Percentiles rank a stretch among this genome's conserved stretches.
Evolutionary conservation across 2,113 vertebrate genomes (phyloP).

Genomic region (Laterallus jamaicensis): DNA sequence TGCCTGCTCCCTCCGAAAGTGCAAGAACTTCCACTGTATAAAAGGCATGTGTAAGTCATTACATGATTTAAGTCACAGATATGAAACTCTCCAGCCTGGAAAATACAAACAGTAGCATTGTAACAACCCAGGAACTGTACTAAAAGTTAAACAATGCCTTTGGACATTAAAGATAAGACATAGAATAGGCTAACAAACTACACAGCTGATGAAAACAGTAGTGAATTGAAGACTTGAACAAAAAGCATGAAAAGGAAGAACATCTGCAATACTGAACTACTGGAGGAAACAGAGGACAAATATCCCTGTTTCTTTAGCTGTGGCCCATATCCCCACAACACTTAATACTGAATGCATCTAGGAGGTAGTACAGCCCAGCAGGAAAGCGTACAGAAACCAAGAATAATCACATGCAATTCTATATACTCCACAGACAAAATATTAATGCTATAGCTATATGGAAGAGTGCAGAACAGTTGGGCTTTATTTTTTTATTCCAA

Average conservation of each 20-base stretch:
- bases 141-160: slow-evolving; percentile 61
- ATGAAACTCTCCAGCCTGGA: background rate
- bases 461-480: background rate
- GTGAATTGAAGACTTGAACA: slow-evolving; percentile 52
- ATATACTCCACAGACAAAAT: background rate
- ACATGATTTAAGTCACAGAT: slow-evolving; percentile 36
- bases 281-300: slow-evolving; percentile 46
- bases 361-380: background rate
- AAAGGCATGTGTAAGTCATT: slow-evolving; percentile 48
- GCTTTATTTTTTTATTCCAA: accelerated
- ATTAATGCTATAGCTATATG: background rate
- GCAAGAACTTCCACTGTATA: slow-evolving; percentile 16
- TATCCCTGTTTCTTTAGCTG: slow-evolving; percentile 45
- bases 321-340: background rate
- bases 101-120: slow-evolving; percentile 52
- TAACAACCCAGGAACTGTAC: slow-evolving; percentile 56
- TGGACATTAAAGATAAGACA: slow-evolving; percentile 55
- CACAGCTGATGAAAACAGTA: slow-evolving; percentile 60
- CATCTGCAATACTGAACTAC: slow-evolving; percentile 57
- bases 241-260: slow-evolving; percentile 55
- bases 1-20: background rate
- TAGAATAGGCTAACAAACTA: slow-evolving; percentile 55
- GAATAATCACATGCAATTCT: background rate
- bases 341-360: background rate
- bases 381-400: background rate